Conservation (phyloP, 2,113 vertebrate species). For the Castor canadensis region DNA sequence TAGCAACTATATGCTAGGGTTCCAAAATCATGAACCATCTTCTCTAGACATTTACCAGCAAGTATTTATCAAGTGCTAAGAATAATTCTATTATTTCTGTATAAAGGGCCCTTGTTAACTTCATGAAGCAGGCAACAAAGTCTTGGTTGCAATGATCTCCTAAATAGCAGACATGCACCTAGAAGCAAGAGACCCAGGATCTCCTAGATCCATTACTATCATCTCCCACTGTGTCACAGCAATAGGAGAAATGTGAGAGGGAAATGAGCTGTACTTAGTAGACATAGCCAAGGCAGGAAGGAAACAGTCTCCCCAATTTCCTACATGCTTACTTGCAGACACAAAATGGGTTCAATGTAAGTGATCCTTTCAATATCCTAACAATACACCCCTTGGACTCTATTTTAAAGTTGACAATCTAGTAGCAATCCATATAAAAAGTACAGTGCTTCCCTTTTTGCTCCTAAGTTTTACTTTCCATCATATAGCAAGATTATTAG, state of each 20-base stretch:
- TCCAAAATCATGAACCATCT: neutral
- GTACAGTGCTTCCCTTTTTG: neutral
- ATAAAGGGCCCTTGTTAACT: neutral
- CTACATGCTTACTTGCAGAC: neutral
- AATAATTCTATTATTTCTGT: neutral
- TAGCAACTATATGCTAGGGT: neutral
- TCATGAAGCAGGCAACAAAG: neutral
- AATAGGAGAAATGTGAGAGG: neutral
- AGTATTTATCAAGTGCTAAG: neutral
- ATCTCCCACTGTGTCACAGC: neutral
- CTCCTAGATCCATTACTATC: neutral
- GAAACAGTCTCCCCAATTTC: neutral
- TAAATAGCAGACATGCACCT: neutral
- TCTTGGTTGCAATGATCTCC: neutral
- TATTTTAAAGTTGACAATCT: neutral
- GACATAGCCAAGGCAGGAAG: neutral
- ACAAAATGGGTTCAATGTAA: neutral
- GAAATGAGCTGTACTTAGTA: neutral
- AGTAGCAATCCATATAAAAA: neutral
- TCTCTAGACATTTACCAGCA: neutral
- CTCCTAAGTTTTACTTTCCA: neutral
- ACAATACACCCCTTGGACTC: no score
- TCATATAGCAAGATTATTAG: neutral
- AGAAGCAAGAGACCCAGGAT: neutral
- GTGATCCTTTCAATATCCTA: neutral